phyloP scores from a whole-genome alignment of 2,113 vertebrate genomes.

The Ploceus nigricollis region DNA sequence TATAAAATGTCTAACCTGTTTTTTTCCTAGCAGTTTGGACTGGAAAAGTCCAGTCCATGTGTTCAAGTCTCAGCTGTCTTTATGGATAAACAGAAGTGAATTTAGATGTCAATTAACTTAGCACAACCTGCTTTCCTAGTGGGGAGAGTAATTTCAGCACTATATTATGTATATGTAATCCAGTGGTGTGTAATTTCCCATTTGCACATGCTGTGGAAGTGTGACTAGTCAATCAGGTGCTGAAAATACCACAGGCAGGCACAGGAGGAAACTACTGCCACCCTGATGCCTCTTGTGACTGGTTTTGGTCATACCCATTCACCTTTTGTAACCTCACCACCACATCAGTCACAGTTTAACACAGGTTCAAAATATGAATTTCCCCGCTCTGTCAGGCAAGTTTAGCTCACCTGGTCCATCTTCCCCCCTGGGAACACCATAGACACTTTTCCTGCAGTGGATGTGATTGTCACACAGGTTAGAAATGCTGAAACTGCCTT shows the following conservation, averaged over 20 bases:
- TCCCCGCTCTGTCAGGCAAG: not conserved
- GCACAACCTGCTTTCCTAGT: not conserved
- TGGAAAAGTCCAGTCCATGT: not conserved
- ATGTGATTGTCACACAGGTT: fast-evolving
- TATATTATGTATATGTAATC: too few relatives aligned
- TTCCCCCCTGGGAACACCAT: not conserved
- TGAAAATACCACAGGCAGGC: not conserved
- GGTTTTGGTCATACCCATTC: not conserved
- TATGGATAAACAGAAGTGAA: fast-evolving
- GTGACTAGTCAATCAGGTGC: not conserved
- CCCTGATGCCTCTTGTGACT: not conserved
- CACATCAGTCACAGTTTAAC: not conserved
- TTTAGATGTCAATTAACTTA: not conserved
- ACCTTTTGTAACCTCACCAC: not conserved
- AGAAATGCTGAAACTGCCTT: not conserved
- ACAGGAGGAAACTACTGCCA: not conserved
- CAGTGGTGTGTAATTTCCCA: not conserved
- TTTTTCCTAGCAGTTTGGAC: not conserved
- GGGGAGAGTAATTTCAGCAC: not conserved
- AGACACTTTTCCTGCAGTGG: not conserved
- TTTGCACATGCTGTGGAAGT: not conserved
- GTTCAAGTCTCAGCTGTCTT: not conserved
- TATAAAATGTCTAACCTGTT: not conserved
- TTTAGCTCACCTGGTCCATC: not conserved
- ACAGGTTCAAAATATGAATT: not conserved